Evolutionary conservation across 2,888 invertebrate species (phyloP).

Genomic region (Orthosia gracilis): DNA sequence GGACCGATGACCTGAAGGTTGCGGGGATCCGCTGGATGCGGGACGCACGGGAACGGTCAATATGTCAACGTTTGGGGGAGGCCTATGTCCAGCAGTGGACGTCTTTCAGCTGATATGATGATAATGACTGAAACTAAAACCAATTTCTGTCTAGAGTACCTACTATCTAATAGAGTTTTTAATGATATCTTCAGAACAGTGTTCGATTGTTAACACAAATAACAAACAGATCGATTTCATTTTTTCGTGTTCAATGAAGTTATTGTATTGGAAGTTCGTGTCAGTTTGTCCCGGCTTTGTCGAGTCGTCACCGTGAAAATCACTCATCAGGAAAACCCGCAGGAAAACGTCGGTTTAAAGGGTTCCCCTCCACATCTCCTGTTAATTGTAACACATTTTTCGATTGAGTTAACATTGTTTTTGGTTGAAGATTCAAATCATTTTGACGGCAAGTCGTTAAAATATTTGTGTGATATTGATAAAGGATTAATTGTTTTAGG

Average conservation of each 20-base stretch:
- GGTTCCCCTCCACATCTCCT: slow-evolving; percentile 77
- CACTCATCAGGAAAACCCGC: slow-evolving; percentile 83
- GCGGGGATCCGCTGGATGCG: too few relatives aligned
- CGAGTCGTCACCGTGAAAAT: slow-evolving; percentile 80
- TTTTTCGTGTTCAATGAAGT: slow-evolving; percentile 70
- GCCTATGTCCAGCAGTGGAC: too few relatives aligned
- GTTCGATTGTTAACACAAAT: background rate
- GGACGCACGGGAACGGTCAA: too few relatives aligned
- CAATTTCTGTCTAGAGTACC: too few relatives aligned
- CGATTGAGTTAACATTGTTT: slow-evolving; percentile 71
- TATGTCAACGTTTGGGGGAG: too few relatives aligned
- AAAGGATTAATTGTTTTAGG: slow-evolving; percentile 48
- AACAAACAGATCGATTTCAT: slow-evolving; percentile 44
- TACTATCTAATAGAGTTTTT: too few relatives aligned
- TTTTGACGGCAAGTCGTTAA: slow-evolving; percentile 56
- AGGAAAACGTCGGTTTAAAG: slow-evolving; percentile 78
- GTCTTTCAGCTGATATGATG: too few relatives aligned
- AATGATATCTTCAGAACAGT: background rate
- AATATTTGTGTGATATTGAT: slow-evolving; percentile 42
- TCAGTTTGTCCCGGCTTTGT: slow-evolving; percentile 72
- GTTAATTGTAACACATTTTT: slow-evolving; percentile 78
- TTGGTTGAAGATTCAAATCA: slow-evolving; percentile 54
- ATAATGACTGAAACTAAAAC: too few relatives aligned
- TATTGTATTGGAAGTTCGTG: slow-evolving; percentile 83
- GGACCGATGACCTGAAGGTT: too few relatives aligned